These are phyloP conservation scores for Danio aesculapii DNA, from an alignment of 2,797 vertebrate genomes.

Conservation along the genomic window DNA sequence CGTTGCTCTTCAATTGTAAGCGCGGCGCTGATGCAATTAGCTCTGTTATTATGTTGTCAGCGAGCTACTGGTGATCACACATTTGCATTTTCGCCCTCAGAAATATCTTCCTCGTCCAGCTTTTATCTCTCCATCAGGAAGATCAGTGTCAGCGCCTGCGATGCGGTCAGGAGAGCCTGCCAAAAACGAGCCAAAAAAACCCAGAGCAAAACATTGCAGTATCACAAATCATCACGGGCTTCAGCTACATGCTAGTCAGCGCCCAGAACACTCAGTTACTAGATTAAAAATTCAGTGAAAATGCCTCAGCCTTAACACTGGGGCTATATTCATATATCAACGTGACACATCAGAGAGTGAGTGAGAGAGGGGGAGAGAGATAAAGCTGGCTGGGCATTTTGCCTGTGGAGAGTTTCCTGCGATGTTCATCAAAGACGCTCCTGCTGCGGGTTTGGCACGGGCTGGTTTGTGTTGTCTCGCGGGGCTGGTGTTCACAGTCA, in stretches of 20 bases:
- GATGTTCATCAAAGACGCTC: slow-evolving; percentile 44
- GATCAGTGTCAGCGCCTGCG: slow-evolving; percentile 34
- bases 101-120: slow-evolving; percentile 24
- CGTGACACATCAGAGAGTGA: slow-evolving; percentile 40
- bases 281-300: slow-evolving; percentile 59
- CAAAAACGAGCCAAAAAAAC: slow-evolving; percentile 33
- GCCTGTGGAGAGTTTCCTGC: slow-evolving; percentile 38
- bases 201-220: slow-evolving; percentile 51
- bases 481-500: background rate
- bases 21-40: background rate
- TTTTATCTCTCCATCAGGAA: slow-evolving; percentile 34
- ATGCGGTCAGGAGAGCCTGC: slow-evolving; percentile 37
- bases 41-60: background rate
- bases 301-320: slow-evolving; percentile 43
- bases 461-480: slow-evolving; percentile 24
- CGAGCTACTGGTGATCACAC: background rate
- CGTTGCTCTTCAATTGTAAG: background rate
- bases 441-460: slow-evolving; percentile 30
- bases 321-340: slow-evolving; percentile 61
- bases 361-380: background rate
- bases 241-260: slow-evolving; percentile 44
- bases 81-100: slow-evolving; percentile 5
- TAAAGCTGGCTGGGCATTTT: slow-evolving; percentile 16
- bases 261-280: slow-evolving; percentile 51
- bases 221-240: slow-evolving; percentile 58